Conservation (phyloP, 2,797 vertebrate species). For the Lithobates sylvaticus region DNA sequence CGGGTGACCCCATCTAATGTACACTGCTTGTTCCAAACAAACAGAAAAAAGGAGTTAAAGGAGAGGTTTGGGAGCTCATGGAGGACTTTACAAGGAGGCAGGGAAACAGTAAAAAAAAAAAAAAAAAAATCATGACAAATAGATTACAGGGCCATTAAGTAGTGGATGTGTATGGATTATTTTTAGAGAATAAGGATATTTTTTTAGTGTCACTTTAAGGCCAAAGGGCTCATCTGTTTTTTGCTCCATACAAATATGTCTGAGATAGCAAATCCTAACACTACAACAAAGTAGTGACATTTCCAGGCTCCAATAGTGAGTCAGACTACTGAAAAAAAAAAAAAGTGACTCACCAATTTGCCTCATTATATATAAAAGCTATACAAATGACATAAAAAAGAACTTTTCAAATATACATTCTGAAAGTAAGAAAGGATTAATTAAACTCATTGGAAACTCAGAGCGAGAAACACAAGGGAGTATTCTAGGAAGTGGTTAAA, state of each 20-base stretch:
- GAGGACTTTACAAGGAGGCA: too few relatives aligned
- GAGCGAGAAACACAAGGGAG: neutral
- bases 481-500: neutral
- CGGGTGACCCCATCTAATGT: too few relatives aligned
- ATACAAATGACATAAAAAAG: neutral
- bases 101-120: too few relatives aligned
- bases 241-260: constrained; percentile 28
- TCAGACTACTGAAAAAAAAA: neutral
- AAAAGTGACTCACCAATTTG: constrained; percentile 28
- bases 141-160: too few relatives aligned
- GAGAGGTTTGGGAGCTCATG: too few relatives aligned
- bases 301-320: constrained; percentile 19
- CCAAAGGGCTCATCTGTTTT: constrained; percentile 25
- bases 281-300: constrained; percentile 35
- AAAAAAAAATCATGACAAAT: too few relatives aligned
- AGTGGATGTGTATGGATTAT: too few relatives aligned
- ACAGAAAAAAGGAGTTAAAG: too few relatives aligned
- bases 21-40: too few relatives aligned
- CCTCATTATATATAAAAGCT: constrained; percentile 22
- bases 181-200: too few relatives aligned
- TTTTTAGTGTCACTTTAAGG: neutral
- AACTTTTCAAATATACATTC: constrained; percentile 1
- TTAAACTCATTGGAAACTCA: neutral
- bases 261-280: constrained; percentile 28
- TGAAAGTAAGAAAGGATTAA: neutral